Percentiles rank a stretch among this genome's conserved stretches.
These are phyloP conservation scores for Dicaeum eximium DNA, from an alignment of 2,113 vertebrate genomes.

Conservation along the genomic window DNA sequence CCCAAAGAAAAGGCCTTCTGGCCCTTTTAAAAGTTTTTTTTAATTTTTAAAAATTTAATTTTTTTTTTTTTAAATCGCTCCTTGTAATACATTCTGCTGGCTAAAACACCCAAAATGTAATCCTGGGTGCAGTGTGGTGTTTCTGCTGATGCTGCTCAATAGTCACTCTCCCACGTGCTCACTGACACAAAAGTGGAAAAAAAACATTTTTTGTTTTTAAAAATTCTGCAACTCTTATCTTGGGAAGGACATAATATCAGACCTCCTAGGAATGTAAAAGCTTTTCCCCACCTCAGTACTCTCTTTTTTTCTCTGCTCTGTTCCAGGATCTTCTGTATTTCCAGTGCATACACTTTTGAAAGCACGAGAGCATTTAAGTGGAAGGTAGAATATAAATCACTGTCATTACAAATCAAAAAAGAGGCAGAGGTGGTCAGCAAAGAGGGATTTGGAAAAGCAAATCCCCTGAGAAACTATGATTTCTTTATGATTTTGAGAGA, in stretches of 20 bases:
- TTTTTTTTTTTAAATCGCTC: not conserved
- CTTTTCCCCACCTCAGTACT: not conserved
- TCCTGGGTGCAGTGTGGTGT: not conserved
- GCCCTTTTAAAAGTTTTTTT: no score
- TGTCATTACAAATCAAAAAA: not conserved
- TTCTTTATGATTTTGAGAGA: not conserved
- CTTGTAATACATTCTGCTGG: not conserved
- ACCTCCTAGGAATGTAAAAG: not conserved
- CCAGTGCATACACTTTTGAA: not conserved
- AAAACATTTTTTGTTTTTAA: not conserved
- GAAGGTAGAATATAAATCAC: not conserved
- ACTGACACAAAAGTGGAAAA: not conserved
- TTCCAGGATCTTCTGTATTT: not conserved
- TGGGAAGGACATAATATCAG: not conserved
- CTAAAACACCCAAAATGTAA: not conserved
- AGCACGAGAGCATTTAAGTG: not conserved
- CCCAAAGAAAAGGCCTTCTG: not conserved
- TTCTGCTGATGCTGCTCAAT: not conserved
- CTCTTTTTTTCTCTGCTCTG: not conserved
- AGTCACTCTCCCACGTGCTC: not conserved
- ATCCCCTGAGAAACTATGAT: not conserved
- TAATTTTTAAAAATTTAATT: no score
- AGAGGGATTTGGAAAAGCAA: not conserved
- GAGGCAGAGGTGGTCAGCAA: not conserved
- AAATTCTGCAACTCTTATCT: not conserved